Evolutionary conservation across 2,797 vertebrate genomes (phyloP).

Genomic region (Pseudomugil tenellus): DNA sequence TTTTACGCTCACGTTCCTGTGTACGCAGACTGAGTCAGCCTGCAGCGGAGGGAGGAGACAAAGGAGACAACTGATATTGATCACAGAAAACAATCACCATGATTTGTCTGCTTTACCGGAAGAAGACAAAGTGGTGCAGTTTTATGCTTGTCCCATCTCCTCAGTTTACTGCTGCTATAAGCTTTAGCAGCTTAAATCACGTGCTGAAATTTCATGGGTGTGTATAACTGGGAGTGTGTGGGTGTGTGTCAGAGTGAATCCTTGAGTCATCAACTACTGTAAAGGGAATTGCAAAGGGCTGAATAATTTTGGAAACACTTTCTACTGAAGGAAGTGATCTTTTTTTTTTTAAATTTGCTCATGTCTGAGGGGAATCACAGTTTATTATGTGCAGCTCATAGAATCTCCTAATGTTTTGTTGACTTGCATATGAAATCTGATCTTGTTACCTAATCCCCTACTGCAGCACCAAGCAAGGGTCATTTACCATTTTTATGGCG

Average conservation of each 20-base stretch:
- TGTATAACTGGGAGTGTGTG: constrained; percentile 8
- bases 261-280: constrained; percentile 20
- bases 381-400: constrained; percentile 1
- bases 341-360: neutral
- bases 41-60: constrained; percentile 30
- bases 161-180: constrained; percentile 37
- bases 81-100: constrained; percentile 52
- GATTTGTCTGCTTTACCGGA: constrained; percentile 16
- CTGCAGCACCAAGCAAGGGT: neutral
- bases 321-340: constrained; percentile 10
- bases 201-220: constrained; percentile 11
- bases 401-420: constrained; percentile 10
- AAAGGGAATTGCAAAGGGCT: constrained; percentile 6
- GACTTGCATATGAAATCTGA: constrained; percentile 26
- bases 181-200: constrained; percentile 28
- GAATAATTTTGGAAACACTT: neutral
- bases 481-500: constrained; percentile 19
- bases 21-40: constrained; percentile 33
- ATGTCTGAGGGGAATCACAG: constrained; percentile 6
- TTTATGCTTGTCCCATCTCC: constrained; percentile 32
- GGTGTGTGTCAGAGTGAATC: constrained; percentile 6
- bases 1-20: constrained; percentile 1
- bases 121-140: constrained; percentile 18
- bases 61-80: constrained; percentile 49
- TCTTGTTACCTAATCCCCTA: constrained; percentile 4